A percentile compares a stretch with the other conserved stretches of the same genome.
Evolutionary conservation across 2,797 vertebrate genomes (phyloP).

Genomic region (Dendrocincla fuliginosa): DNA sequence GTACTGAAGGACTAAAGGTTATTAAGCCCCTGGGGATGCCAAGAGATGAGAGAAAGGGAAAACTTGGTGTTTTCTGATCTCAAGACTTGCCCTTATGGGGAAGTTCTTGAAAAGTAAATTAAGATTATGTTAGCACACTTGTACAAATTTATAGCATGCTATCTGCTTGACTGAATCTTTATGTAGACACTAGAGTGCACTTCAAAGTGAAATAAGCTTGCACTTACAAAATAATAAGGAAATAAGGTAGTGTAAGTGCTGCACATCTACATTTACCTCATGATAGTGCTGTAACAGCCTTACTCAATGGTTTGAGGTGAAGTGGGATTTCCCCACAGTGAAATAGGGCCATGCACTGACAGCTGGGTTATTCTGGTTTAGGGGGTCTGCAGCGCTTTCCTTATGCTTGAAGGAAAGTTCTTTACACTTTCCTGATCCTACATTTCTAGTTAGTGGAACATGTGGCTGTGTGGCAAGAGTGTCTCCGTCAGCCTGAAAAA

Average conservation of each 20-base stretch:
- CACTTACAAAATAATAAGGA: neutral
- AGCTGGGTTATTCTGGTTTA: neutral
- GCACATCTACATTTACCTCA: neutral
- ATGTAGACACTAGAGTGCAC: neutral
- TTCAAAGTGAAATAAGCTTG: conserved; percentile 5
- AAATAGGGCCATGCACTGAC: neutral
- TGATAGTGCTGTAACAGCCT: neutral
- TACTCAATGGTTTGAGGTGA: neutral
- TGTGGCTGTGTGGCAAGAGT: neutral
- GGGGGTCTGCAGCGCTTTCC: neutral
- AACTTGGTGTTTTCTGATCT: neutral
- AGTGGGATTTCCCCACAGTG: neutral
- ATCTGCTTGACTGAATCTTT: neutral
- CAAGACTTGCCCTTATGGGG: neutral
- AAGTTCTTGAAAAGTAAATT: neutral
- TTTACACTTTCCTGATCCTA: neutral
- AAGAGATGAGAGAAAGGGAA: neutral
- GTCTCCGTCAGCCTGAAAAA: neutral
- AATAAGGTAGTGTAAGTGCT: neutral
- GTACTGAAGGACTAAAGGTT: neutral
- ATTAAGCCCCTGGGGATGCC: neutral
- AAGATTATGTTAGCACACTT: neutral
- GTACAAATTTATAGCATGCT: neutral
- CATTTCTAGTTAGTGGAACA: neutral
- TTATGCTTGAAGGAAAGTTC: neutral